Conservation (phyloP, 2,888 invertebrate genomes). For the Orchesellides sinensis region DNA sequence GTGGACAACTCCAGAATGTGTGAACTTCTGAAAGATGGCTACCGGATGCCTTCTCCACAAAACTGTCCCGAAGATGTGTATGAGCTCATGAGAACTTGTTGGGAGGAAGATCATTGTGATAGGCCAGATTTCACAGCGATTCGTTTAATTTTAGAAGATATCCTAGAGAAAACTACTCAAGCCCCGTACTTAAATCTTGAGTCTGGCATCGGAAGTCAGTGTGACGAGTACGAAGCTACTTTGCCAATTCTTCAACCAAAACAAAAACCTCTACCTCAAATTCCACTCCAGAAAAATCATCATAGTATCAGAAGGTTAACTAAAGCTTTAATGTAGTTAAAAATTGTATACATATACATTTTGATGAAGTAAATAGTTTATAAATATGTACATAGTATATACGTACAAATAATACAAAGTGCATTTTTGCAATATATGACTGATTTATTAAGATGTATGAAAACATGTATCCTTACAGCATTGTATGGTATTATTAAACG, state of each 20-base stretch:
- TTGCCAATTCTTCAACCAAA: constrained; percentile 14
- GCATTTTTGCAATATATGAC: no score
- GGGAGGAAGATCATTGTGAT: constrained; percentile 65
- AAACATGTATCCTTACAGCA: no score
- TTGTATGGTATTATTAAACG: no score
- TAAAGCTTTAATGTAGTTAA: no score
- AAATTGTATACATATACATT: no score
- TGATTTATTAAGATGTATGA: no score
- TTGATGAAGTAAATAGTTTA: no score
- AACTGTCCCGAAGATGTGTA: constrained; percentile 69
- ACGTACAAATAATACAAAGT: no score
- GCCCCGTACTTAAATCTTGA: constrained; percentile 68
- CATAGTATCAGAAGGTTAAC: no score
- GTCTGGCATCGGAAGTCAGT: not conserved
- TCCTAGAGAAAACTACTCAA: constrained; percentile 67
- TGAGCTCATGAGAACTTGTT: constrained; percentile 69
- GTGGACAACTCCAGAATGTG: constrained; percentile 66
- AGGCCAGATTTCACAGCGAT: constrained; percentile 70
- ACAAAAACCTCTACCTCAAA: constrained; percentile 12
- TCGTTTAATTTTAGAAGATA: constrained; percentile 64
- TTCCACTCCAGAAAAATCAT: constrained; percentile 4
- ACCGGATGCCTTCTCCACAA: constrained; percentile 70
- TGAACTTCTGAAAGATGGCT: constrained; percentile 67
- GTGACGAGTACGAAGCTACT: no score
- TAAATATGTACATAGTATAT: no score